Conservation (phyloP, 1,140 invertebrate genomes). For the Trichonephila inaurata region DNA sequence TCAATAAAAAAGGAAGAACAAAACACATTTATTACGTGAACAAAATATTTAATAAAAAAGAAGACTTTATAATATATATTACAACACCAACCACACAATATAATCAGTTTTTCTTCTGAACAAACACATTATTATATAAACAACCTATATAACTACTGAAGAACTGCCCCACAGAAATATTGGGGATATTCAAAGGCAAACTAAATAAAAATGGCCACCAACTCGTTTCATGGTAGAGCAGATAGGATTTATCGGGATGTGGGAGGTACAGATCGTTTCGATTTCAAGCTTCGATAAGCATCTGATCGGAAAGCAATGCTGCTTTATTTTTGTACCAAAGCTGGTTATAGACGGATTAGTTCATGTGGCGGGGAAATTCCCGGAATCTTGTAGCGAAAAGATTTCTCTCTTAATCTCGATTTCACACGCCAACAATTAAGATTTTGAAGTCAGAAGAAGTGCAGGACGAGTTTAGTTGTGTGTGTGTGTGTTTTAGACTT, state of each 20-base stretch:
- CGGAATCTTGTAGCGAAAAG: background rate
- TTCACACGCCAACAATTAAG: slow-evolving; percentile 15
- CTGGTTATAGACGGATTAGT: background rate
- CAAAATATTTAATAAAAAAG: too few species aligned
- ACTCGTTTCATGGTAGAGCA: slow-evolving; percentile 44
- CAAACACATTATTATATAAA: background rate
- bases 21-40: too few species aligned
- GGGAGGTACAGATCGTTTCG: slow-evolving; percentile 40
- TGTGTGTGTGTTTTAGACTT: background rate
- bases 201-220: slow-evolving; percentile 29
- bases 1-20: too few species aligned
- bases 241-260: slow-evolving; percentile 24
- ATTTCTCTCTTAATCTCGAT: slow-evolving; percentile 21
- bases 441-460: background rate
- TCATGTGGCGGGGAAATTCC: background rate
- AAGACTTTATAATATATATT: too few species aligned
- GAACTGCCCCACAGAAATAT: background rate
- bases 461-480: background rate
- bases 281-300: slow-evolving; percentile 29
- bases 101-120: too few species aligned
- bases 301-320: background rate
- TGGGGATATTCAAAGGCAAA: slow-evolving; percentile 1
- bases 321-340: slow-evolving; percentile 25
- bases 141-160: background rate
- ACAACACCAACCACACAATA: too few species aligned